Evolutionary conservation across 2,113 vertebrate genomes (phyloP), one percentile per base, ranked within the genome.

Genomic region (Deroptyus accipitrinus): DNA sequence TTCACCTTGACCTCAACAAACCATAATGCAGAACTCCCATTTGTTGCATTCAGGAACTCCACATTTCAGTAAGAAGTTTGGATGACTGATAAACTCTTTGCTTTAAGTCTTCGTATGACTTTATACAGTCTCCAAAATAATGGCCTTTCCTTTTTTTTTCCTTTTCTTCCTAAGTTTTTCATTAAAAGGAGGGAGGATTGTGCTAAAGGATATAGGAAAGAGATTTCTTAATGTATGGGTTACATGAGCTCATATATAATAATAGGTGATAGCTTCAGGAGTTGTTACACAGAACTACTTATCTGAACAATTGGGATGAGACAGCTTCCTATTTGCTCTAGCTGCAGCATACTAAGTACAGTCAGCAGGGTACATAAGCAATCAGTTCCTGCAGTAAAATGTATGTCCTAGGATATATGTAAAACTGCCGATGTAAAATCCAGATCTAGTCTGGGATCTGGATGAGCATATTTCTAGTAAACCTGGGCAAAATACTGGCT

Each of bases 81-180:
- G 19, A 55, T 88, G 75, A 54, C 16, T 66, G 63, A 86, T 49
- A 77, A 88, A 66, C 9, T 66, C 49, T 83, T 64, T 66, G 23
- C n/a, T 20, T n/a, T 39, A 86, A 86, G 33, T 48, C 39, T 67
- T 67, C 27, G 6, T 31, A 51, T 16, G 25, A 17, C 23, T 77
- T 78, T 52, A 10, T 25, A 5, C 39, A 66, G 12, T 35, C 13
- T 64, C 17, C 46, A 61, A 81, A 94, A 68, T 44, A 88, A 73
- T 8, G 7, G 1, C 0, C 2, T 23, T 19, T 33, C 44, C 8
- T 8, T 17, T 17, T 33, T 11, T 19, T 11, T 9, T 3, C 0
- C 5, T 27, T 18, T 51, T 10, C 17, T 31, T 24, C 17, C 4
- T 2, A 33, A 37, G 9, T 44, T 48, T 61, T 93, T 2, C 9